phyloP scores from a whole-genome alignment of 2,113 vertebrate genomes.

The Rattus rattus region DNA sequence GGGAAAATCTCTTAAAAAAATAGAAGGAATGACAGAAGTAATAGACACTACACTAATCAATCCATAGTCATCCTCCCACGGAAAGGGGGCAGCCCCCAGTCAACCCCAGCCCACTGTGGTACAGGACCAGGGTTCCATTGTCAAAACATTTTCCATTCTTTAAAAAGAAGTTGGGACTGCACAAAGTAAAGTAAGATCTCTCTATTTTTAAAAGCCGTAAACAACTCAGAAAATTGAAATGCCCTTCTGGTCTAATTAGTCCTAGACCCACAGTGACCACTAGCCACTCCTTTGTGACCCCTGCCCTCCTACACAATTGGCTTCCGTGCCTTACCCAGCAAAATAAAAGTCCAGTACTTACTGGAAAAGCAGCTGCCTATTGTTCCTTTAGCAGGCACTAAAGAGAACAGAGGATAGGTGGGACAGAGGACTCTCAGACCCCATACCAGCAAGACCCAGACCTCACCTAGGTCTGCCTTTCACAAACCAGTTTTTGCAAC shows the following conservation, averaged over 20 bases:
- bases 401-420: neutral
- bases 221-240: constrained; percentile 54
- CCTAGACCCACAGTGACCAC: constrained; percentile 2
- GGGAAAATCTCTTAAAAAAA: neutral
- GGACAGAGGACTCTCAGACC: neutral
- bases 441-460: neutral
- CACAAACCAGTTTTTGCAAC: constrained; percentile 55
- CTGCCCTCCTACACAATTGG: neutral
- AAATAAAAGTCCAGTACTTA: constrained; percentile 22
- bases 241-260: neutral
- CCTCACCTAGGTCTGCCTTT: constrained; percentile 29
- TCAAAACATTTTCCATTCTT: constrained; percentile 43
- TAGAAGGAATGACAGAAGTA: neutral
- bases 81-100: neutral
- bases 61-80: neutral
- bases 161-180: constrained; percentile 38
- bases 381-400: neutral
- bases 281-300: neutral
- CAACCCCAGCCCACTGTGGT: neutral
- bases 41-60: neutral
- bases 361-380: neutral
- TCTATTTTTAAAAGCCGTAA: constrained; percentile 34
- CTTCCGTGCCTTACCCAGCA: neutral
- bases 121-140: neutral
- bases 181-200: neutral